A percentile compares a stretch with the other conserved stretches of the same genome.
Conservation (phyloP, 2,113 vertebrate species). For the Caretta caretta region DNA sequence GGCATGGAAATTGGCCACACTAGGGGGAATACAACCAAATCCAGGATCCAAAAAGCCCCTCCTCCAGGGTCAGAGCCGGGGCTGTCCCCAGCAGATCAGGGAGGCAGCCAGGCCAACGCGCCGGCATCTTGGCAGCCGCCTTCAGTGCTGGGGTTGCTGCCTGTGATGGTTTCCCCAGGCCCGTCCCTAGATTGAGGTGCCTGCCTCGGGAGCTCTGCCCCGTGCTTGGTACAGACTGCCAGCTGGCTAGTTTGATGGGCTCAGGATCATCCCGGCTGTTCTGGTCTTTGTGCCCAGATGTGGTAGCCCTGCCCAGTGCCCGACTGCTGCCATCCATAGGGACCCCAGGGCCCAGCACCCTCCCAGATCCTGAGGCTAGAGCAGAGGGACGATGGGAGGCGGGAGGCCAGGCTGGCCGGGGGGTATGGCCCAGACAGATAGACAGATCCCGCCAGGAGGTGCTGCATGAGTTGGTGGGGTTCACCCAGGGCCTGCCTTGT, state of each 20-base stretch:
- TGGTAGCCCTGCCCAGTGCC: not conserved
- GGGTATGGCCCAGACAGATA: not conserved
- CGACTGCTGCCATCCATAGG: not conserved
- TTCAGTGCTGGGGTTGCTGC: not conserved
- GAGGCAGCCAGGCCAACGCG: not conserved
- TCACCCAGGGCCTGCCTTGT: not conserved
- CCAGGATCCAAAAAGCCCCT: not conserved
- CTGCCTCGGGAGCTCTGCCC: not conserved
- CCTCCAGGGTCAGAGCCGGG: not conserved
- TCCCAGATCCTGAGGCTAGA: not conserved
- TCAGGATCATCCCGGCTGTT: not conserved
- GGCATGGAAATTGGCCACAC: conserved; percentile 19
- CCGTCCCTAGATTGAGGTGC: too few species aligned
- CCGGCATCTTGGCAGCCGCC: too few species aligned
- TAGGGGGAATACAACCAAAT: not conserved
- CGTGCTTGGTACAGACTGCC: not conserved
- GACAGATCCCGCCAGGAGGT: not conserved
- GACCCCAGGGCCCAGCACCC: not conserved
- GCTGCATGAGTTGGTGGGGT: not conserved
- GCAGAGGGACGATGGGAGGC: not conserved
- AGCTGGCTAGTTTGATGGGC: not conserved
- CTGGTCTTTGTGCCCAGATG: too few species aligned
- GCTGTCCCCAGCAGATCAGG: not conserved
- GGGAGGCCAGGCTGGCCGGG: not conserved
- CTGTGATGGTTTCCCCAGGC: not conserved